phyloP scores from a whole-genome alignment of 2,113 vertebrate genomes.

The Ceuthmochares aereus region DNA sequence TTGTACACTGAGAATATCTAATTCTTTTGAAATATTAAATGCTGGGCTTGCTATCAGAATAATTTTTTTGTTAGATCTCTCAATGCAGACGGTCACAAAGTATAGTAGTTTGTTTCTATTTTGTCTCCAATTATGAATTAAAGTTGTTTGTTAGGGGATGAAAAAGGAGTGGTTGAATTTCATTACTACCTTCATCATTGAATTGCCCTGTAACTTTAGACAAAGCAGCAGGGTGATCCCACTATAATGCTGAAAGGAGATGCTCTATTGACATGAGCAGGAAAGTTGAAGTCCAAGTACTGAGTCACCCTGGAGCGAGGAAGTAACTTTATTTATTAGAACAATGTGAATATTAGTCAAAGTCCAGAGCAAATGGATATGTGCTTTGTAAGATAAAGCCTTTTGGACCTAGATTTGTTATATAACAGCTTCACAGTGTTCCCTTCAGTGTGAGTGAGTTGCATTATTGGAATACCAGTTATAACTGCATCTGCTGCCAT shows the following conservation, averaged over 20 bases:
- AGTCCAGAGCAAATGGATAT: neutral
- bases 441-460: neutral
- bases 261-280: neutral
- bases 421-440: neutral
- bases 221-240: neutral
- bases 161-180: neutral
- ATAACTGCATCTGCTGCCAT: neutral
- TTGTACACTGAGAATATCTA: neutral
- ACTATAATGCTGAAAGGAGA: accelerated
- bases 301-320: neutral
- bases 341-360: neutral
- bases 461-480: neutral
- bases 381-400: neutral
- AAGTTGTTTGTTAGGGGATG: neutral
- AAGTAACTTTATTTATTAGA: neutral
- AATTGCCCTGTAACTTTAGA: neutral
- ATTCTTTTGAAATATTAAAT: neutral
- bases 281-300: neutral
- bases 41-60: neutral
- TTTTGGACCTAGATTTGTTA: neutral
- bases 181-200: neutral
- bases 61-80: neutral
- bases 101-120: neutral
- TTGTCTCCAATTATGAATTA: neutral
- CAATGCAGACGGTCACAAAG: neutral